These are phyloP conservation scores for Ochlodes sylvanus DNA, from an alignment of 2,888 invertebrate genomes.

Conservation along the genomic window DNA sequence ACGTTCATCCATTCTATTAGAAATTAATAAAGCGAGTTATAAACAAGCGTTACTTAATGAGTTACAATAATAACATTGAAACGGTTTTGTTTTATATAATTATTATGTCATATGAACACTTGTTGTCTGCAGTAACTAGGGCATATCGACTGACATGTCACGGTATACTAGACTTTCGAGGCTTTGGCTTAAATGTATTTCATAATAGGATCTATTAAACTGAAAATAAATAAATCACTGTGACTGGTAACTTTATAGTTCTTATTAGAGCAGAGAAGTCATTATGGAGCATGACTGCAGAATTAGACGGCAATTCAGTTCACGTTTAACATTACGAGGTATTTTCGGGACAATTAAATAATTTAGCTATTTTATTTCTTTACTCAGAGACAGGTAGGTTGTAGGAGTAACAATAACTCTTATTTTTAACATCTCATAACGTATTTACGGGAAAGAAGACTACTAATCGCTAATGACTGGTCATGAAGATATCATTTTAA, in stretches of 20 bases:
- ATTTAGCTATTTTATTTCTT: background rate
- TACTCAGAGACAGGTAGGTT: background rate
- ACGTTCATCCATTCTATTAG: background rate
- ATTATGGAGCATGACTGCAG: constrained; percentile 18
- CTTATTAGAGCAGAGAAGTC: background rate
- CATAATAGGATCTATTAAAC: constrained; percentile 13
- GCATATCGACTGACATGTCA: constrained; percentile 30
- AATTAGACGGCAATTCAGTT: constrained; percentile 7
- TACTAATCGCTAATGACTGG: too few species aligned
- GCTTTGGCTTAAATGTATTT: constrained; percentile 13
- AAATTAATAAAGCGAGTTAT: background rate
- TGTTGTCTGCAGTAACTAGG: constrained; percentile 18
- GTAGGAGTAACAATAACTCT: too few species aligned
- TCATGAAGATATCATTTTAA: too few species aligned
- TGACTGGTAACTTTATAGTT: constrained; percentile 14
- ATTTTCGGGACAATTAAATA: background rate
- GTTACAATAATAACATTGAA: background rate
- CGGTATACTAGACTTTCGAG: constrained; percentile 23
- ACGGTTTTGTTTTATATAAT: background rate
- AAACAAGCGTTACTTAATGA: background rate
- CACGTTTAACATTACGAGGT: background rate
- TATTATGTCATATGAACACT: constrained; percentile 20
- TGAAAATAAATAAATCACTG: constrained; percentile 23
- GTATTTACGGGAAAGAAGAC: too few species aligned
- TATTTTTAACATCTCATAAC: too few species aligned